Evolutionary conservation across 2,888 invertebrate genomes (phyloP).

Genomic region (Phytoseiulus persimilis): DNA sequence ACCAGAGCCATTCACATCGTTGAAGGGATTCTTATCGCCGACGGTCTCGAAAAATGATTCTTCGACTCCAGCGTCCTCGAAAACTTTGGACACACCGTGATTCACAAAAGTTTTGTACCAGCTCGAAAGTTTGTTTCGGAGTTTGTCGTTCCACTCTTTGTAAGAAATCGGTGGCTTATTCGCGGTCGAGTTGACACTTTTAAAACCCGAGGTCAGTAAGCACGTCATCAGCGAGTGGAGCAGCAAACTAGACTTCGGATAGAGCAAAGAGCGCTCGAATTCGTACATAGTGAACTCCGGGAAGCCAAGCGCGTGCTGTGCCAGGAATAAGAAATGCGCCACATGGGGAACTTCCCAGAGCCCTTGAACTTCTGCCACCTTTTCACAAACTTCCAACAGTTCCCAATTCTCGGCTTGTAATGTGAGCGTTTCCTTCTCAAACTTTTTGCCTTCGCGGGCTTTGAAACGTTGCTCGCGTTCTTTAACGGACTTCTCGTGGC

Average conservation of each 20-base stretch:
- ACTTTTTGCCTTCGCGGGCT: constrained; percentile 23
- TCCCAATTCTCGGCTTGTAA: constrained; percentile 12
- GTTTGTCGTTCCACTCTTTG: constrained; percentile 33
- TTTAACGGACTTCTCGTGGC: constrained; percentile 13
- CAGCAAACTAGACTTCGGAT: constrained; percentile 6
- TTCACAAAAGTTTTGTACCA: constrained; percentile 19
- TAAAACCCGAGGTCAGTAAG: constrained; percentile 26
- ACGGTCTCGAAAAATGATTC: constrained; percentile 14
- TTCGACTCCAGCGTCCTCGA: constrained; percentile 15
- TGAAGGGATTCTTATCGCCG: constrained; percentile 6
- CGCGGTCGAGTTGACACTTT: constrained; percentile 25
- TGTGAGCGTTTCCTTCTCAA: constrained; percentile 25
- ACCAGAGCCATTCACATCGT: neutral
- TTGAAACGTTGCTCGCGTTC: constrained; percentile 23
- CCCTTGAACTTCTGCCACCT: neutral
- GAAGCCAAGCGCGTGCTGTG: constrained; percentile 32
- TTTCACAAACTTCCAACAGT: neutral
- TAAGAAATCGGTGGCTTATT: constrained; percentile 16
- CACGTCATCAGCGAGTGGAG: constrained; percentile 35
- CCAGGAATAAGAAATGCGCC: constrained; percentile 25
- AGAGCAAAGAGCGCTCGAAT: constrained; percentile 29
- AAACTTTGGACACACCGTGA: constrained; percentile 16
- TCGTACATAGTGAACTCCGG: constrained; percentile 30
- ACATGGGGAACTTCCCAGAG: constrained; percentile 36
- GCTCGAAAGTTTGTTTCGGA: constrained; percentile 7